phyloP scores from a whole-genome alignment of 2,113 vertebrate species.

The Colaptes auratus region DNA sequence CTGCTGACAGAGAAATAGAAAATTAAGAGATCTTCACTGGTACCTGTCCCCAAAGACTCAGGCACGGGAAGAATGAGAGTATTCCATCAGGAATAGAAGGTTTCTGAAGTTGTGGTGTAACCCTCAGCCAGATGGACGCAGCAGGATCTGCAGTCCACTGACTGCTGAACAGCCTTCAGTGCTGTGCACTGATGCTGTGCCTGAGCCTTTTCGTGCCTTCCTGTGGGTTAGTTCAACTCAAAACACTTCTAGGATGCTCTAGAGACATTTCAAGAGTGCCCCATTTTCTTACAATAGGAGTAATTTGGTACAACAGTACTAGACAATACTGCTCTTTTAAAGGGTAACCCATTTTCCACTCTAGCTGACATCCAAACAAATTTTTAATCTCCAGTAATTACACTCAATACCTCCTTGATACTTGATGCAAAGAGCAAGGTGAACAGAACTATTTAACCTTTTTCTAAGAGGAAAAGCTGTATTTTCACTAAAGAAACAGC shows the following conservation, averaged over 20 bases:
- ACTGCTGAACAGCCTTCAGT: not conserved
- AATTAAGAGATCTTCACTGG: not conserved
- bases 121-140: not conserved
- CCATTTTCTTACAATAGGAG: not conserved
- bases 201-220: not conserved
- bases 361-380: not conserved
- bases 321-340: not conserved
- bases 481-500: slow-evolving; percentile 2
- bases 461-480: not conserved
- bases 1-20: not conserved
- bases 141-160: not conserved
- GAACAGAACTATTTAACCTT: not conserved
- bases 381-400: slow-evolving; percentile 22
- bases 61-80: not conserved
- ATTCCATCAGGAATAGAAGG: not conserved
- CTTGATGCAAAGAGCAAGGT: not conserved
- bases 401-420: not conserved
- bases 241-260: not conserved
- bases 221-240: not conserved
- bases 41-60: not conserved
- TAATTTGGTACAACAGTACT: not conserved
- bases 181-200: not conserved
- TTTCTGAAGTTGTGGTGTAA: not conserved
- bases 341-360: not conserved
- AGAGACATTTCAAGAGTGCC: not conserved